Evolutionary conservation across 2,113 vertebrate species (phyloP), one percentile per base, ranked within the genome.

Genomic region (Genyomyrus donnyi): DNA sequence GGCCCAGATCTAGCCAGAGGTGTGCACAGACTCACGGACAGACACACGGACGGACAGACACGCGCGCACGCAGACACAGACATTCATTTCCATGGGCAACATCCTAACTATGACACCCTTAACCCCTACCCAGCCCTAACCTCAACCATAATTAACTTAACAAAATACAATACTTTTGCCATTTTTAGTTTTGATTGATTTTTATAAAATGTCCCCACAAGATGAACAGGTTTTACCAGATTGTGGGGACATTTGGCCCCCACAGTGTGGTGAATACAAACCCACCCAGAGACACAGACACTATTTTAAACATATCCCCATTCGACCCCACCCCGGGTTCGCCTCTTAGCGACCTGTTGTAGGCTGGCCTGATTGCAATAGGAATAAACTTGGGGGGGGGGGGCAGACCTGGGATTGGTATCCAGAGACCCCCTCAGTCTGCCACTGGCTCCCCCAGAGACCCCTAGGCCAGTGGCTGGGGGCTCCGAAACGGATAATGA

Each of bases 381-480:
- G 94, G 96, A 96, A 96, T 95, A 74, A 95, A 95, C 95, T 95
- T 96, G 58, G n/a, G 62, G 70, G 35, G 24, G 31, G 96, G 94
- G 94, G 84, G 96, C 96, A 96, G 96, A 96, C 95, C 96, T 92
- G 96, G 96, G 97, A 98, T 96, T 96, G 95, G 95, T 96, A 95
- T 96, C 97, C 96, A 92, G 95, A 96, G 95, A 97, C 95, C 94
- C 91, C 94, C 94, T 94, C 96, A 96, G 96, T 96, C 98, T 97
- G 96, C 93, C 95, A 93, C 95, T 94, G 91, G 90, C 89, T 11
- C 58, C 53, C 92, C 70, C 92, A 42, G 86, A 92, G 91, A 56
- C 19, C 92, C 90, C 90, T 90, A 90, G 17, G 90, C 92, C 92
- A 92, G 93, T 93, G 93, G 91, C 92, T n/a, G 39, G 93, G 92